phyloP scores from a whole-genome alignment of 2,797 vertebrate species.

The Trematomus bernacchii region DNA sequence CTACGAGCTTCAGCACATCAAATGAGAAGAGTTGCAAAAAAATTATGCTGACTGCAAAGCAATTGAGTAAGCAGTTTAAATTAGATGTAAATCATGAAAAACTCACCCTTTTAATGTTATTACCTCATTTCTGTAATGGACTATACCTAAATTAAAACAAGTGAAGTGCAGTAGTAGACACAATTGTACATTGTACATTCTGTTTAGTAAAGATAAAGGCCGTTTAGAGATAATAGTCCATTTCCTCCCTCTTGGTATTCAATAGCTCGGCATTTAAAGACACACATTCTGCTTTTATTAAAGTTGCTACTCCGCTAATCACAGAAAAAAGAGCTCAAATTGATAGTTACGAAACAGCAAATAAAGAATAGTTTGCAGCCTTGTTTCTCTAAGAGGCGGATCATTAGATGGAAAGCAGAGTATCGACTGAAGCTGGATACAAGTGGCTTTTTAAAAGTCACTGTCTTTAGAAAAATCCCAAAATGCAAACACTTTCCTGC shows the following conservation, averaged over 20 bases:
- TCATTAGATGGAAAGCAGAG: constrained; percentile 48
- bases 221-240: constrained; percentile 7
- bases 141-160: constrained; percentile 43
- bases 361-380: constrained; percentile 48
- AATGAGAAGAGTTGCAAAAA: neutral
- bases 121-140: constrained; percentile 48
- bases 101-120: constrained; percentile 23
- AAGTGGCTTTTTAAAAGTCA: constrained; percentile 62
- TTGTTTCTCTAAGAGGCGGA: constrained; percentile 57
- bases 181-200: constrained; percentile 29
- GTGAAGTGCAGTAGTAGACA: constrained; percentile 24
- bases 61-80: constrained; percentile 5
- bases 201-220: constrained; percentile 43
- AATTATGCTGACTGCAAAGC: constrained; percentile 23
- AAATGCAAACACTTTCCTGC: constrained; percentile 51
- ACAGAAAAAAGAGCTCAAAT: constrained; percentile 31
- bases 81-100: constrained; percentile 11
- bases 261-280: constrained; percentile 41
- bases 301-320: constrained; percentile 46
- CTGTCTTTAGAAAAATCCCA: constrained; percentile 56
- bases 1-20: neutral
- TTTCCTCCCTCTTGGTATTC: constrained; percentile 5
- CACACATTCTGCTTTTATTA: constrained; percentile 32
- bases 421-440: constrained; percentile 65
- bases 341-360: constrained; percentile 42